Conservation (phyloP, 2,113 vertebrate genomes). For the Megaceryle maxima region DNA sequence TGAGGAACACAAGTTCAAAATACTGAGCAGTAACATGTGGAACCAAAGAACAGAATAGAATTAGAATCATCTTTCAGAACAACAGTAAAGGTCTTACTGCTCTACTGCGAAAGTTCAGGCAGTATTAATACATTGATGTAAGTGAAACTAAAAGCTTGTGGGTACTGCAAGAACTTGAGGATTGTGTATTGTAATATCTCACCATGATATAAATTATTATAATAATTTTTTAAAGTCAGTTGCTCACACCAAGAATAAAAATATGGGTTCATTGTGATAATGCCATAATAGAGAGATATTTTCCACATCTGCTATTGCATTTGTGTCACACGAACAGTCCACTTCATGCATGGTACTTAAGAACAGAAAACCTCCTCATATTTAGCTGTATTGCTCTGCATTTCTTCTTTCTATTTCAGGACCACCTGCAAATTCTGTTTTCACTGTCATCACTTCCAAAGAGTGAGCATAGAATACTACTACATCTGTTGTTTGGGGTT, state of each 20-base stretch:
- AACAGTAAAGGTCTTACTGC: not conserved
- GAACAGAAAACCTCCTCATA: not conserved
- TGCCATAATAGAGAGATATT: not conserved
- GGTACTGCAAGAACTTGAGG: not conserved
- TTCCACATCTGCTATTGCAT: not conserved
- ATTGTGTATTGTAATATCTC: not conserved
- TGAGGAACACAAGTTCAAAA: not conserved
- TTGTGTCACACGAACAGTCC: not conserved
- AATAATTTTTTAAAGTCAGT: not conserved
- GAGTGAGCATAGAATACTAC: not conserved
- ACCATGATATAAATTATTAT: not conserved
- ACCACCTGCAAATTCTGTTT: not conserved
- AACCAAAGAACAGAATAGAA: not conserved
- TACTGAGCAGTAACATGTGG: rapidly evolving
- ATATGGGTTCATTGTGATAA: not conserved
- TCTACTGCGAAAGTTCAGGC: not conserved
- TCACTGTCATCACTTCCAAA: not conserved
- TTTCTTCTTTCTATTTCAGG: not conserved
- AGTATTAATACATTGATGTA: not conserved
- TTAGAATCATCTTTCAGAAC: not conserved
- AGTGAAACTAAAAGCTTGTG: not conserved
- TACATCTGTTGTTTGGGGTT: not conserved
- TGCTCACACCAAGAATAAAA: not conserved
- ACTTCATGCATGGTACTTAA: not conserved
- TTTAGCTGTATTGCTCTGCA: not conserved